Base-by-base conservation (phyloP, 2,113 vertebrate genomes). In the Chamaea fasciata region DNA sequence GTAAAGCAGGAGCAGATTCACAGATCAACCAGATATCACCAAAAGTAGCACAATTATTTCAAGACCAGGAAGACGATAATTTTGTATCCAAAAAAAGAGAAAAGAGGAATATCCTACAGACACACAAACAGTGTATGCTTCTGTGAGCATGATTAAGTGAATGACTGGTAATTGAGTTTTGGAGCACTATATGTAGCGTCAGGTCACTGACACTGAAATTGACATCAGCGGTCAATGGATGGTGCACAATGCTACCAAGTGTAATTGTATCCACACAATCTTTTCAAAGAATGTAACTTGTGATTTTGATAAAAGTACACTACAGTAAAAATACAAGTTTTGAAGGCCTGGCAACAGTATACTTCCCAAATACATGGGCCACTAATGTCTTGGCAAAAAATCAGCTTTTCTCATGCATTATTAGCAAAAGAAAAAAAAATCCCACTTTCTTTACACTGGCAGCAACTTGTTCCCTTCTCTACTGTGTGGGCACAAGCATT, bases 351-450 rank as follows among this genome's bases (percentile, higher is more conserved):
- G 55, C 31, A 83, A 53, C 33, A 74, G 22, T 14, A 44, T 20
- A 21, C 31, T 83, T 20, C 39, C 42, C 41, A 74, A 74, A 62
- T 57, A 94, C 27, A 42, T 0, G 4, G 55, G 11, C 15, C 30
- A 68, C 59, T 65, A 83, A 68, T 26, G 26, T 19, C 69, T 67
- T 87, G 44, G 26, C 27, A 33, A 39, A 87, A 87, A 39, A 71
- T 20, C 6, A 7, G 10, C 12, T 87, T 87, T 82, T n/a, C 27
- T 78, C n/a, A 20, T 9, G 33, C 19, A 31, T 84, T 94, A 75
- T 79, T 82, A 87, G 31, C 10, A 71, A 63, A 89, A 57, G 28
- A 70, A 64, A 92, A 94, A 94, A 87, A 74, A 56, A 18, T 42
- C 10, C 6, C 42, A 75, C 22, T 52, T 87, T 82, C 70, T 41